Evolutionary conservation across 2,797 vertebrate genomes (phyloP).

Genomic region (Tarsius wallacei): DNA sequence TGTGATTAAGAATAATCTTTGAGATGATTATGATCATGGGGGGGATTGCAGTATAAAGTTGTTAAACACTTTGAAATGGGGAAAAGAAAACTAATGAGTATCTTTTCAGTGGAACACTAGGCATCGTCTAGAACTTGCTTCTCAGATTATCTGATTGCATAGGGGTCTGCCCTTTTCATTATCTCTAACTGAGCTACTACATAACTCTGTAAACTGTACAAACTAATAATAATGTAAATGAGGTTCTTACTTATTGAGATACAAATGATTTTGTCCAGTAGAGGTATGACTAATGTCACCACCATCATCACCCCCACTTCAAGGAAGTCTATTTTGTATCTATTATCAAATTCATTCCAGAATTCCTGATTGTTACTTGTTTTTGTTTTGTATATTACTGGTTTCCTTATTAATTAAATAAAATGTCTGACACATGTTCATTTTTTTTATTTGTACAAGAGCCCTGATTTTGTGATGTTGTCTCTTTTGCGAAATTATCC

Average conservation of each 20-base stretch:
- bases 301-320: not conserved
- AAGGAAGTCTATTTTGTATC: not conserved
- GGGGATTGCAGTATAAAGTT: not conserved
- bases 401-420: slow-evolving; percentile 6
- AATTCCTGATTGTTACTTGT: not conserved
- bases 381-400: not conserved
- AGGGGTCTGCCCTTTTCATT: not conserved
- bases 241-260: not conserved
- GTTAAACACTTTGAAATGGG: not conserved
- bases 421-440: not conserved
- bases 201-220: not conserved
- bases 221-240: not conserved
- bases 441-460: slow-evolving; percentile 20
- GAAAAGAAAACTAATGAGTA: not conserved
- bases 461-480: not conserved
- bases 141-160: not conserved
- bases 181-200: not conserved
- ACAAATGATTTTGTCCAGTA: not conserved
- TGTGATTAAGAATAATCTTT: not conserved
- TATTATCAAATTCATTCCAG: not conserved
- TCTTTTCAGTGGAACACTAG: not conserved
- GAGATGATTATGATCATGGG: not conserved
- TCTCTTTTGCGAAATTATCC: not conserved
- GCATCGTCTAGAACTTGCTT: not conserved
- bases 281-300: not conserved